phyloP scores from a whole-genome alignment of 2,113 vertebrate genomes.

The Camelus bactrianus region DNA sequence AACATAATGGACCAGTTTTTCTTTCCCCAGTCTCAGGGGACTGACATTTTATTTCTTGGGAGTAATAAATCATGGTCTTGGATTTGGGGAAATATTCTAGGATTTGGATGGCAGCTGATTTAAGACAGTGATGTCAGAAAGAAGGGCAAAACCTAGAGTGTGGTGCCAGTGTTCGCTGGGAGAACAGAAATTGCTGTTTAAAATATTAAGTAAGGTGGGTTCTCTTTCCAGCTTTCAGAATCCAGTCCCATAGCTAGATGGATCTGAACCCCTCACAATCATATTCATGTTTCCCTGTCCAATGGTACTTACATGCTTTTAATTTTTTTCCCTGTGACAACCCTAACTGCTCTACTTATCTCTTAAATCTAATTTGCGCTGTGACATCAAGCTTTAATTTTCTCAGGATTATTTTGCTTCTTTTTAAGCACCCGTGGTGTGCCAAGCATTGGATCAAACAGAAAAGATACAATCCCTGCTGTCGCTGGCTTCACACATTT shows the following conservation, averaged over 20 bases:
- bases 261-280: background rate
- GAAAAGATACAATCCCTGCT: slow-evolving; percentile 56
- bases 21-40: background rate
- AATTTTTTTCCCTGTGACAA: background rate
- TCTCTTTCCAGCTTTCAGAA: background rate
- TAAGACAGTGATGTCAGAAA: slow-evolving; percentile 54
- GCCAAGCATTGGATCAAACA: slow-evolving; percentile 61
- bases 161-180: background rate
- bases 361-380: slow-evolving; percentile 76
- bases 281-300: background rate
- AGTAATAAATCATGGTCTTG: slow-evolving; percentile 59
- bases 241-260: background rate
- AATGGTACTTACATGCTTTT: slow-evolving; percentile 38
- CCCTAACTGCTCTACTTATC: slow-evolving; percentile 62
- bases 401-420: slow-evolving; percentile 77
- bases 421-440: slow-evolving; percentile 51
- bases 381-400: slow-evolving; percentile 78
- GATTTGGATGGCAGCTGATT: slow-evolving; percentile 55
- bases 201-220: background rate
- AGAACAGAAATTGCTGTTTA: background rate
- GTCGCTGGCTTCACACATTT: slow-evolving; percentile 62
- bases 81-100: slow-evolving; percentile 54
- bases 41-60: slow-evolving; percentile 53
- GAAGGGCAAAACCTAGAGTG: background rate
- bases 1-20: slow-evolving; percentile 64